Base-by-base conservation (phyloP, 2,888 invertebrate species). In the Pterostichus madidus region DNA sequence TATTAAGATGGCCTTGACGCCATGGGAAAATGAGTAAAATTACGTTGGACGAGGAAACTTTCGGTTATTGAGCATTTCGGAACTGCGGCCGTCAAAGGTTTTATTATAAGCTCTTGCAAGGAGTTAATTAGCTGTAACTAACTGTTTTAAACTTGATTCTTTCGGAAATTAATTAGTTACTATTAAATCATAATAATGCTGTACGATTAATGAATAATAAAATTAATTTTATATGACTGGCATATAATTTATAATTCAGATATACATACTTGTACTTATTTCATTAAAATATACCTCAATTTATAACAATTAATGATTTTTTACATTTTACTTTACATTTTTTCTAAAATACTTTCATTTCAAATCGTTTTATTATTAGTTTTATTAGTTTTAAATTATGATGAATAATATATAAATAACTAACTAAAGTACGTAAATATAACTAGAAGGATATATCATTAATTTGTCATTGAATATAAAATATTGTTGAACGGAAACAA, bases 21-120 rank as follows among this genome's bases (percentile, higher is more conserved):
- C 75, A 46, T 75, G 75, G 75, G 75, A 75, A 75, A 49, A 75
- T 52, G 8, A 59, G 59, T 59, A 59, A 59, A 59, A 59, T 59
- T 68, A 68, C 32, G 13, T 3, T 15, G 17, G 44, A 39, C 39
- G n/a, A 44, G 10, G 17, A 46, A 17, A 46, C 71, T 71, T 71
- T 46, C 35, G 46, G 46, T 39, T 71, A 46, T 46, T 24, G 71
- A 71, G 24, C 46, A 46, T 71, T 71, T 71, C 49, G 46, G 71
- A 46, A 71, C 17, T 11, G 17, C 17, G 17, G 68, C 17, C 44
- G 68, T 64, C 64, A 64, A 64, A 64, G 64, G 64, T 59, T 59
- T 39, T 59, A 59, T 59, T 31, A 59, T 24, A 39, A 31, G 24
- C 7, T 31, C 24, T 11, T 11, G 17, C 31, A 17, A 59, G 24